Evolutionary conservation across 2,888 invertebrate genomes (phyloP), one percentile per base, ranked within the genome.

Genomic region (Chorisops tibialis): DNA sequence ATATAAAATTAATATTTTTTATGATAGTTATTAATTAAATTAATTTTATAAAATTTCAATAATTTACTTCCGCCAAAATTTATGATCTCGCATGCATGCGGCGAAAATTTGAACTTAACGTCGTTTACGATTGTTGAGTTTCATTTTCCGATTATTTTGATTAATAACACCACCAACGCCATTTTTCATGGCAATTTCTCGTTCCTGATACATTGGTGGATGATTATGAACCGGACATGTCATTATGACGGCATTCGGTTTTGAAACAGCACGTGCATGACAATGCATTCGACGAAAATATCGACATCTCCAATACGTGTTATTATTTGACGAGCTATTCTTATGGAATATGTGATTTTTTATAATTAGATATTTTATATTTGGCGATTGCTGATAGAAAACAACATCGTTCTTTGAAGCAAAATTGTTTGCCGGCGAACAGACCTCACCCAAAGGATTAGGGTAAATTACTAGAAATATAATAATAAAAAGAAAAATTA

Each of bases 141-240:
- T 59, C 37, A 48, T 12, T 38, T 59, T 47, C 11, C 45, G 12
- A 24, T 35, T 18, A 16, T 35, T 14, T 59, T 39, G 30, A 7
- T 45, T 21, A 18, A 60, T 41, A 1, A 5, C 7, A 30, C 30
- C 2, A 1, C 30, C 30, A 30, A 9, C 30, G 19, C 12, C 21
- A 2, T 50, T 52, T 12, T 52, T n/a, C 56, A 56, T 16, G 11
- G 18, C 43, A 56, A 56, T 56, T 35, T 56, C 56, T 18, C 56
- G 56, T 30, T 56, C 56, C 18, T 43, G 30, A 51, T 59, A 58
- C 61, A 65, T 66, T 47, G 65, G 64, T 1, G 56, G 54, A 64
- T 68, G 67, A 62, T 65, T 68, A 35, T 67, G 66, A n/a, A 38
- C 14, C 4, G 63, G 54, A 45, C 60, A 63, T 45, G 64, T 66